Evolutionary conservation across 2,888 invertebrate genomes (phyloP).

Genomic region (Plemyria rubiginata): DNA sequence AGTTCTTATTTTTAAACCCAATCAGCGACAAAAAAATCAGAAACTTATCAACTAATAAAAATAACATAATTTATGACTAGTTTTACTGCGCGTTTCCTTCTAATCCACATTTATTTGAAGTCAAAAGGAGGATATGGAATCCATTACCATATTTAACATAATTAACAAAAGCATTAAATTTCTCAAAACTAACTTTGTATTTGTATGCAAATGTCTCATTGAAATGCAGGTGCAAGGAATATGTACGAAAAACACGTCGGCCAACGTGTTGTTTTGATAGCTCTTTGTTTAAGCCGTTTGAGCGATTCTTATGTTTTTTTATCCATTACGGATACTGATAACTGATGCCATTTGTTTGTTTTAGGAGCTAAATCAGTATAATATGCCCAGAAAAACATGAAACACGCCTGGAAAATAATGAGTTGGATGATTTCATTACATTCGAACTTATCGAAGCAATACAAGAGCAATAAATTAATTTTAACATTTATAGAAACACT

Average conservation of each 20-base stretch:
- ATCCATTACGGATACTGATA: not conserved
- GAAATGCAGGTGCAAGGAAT: slow-evolving; percentile 60
- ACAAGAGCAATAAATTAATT: slow-evolving; percentile 12
- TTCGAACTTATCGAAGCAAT: slow-evolving; percentile 5
- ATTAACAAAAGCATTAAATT: slow-evolving; percentile 67
- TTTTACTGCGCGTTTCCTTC: slow-evolving; percentile 62
- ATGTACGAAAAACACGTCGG: slow-evolving; percentile 11
- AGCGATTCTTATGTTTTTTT: not conserved
- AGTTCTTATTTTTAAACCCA: slow-evolving; percentile 16
- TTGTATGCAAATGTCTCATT: slow-evolving; percentile 77
- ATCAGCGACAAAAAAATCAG: not conserved
- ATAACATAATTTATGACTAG: slow-evolving; percentile 24
- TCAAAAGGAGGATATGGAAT: slow-evolving; percentile 72
- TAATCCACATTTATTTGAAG: slow-evolving; percentile 50
- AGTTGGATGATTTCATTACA: slow-evolving; percentile 3
- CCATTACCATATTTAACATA: slow-evolving; percentile 77
- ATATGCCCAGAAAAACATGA: not conserved
- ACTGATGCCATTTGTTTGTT: not conserved
- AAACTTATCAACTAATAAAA: slow-evolving; percentile 1
- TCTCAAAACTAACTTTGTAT: slow-evolving; percentile 75
- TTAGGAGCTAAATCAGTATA: not conserved
- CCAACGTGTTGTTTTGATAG: slow-evolving; percentile 3
- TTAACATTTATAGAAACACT: slow-evolving; percentile 25
- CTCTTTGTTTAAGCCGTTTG: slow-evolving; percentile 3
- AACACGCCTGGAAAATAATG: not conserved